A percentile compares a stretch with the other conserved stretches of the same genome.
Conservation (phyloP, 2,113 vertebrate species). For the Cyanoliseus patagonus region DNA sequence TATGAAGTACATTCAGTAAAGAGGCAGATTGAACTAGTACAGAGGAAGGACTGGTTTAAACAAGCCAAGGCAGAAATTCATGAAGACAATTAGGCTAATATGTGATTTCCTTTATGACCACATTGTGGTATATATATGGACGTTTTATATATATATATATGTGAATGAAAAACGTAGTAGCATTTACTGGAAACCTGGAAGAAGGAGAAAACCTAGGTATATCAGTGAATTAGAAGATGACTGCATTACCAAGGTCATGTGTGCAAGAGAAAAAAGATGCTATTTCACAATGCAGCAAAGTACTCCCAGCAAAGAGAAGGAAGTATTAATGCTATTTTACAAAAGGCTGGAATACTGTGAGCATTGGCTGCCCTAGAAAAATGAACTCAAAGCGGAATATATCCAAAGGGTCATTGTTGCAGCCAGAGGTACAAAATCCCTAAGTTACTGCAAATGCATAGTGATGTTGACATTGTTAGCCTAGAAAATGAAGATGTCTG, state of each 20-base stretch:
- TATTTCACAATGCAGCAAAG: neutral
- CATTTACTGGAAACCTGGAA: neutral
- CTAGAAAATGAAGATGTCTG: neutral
- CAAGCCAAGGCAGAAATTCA: neutral
- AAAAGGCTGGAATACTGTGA: neutral
- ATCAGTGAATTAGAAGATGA: neutral
- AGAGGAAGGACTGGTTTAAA: neutral
- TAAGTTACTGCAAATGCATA: neutral
- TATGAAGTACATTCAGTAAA: neutral
- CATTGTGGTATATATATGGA: neutral
- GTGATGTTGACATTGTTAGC: neutral
- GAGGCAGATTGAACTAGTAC: neutral
- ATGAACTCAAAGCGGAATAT: neutral
- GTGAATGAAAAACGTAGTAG: fast-evolving
- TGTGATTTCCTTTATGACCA: neutral
- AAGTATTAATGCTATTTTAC: neutral
- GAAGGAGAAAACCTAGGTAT: neutral
- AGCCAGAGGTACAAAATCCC: neutral
- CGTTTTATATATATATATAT: neutral
- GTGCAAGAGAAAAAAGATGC: neutral
- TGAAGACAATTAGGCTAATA: neutral
- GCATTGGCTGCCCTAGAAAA: neutral
- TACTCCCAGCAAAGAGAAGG: neutral
- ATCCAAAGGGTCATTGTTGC: neutral
- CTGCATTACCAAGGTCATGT: neutral